Conservation (phyloP, 2,797 vertebrate species). For the Clarias pachynema region DNA sequence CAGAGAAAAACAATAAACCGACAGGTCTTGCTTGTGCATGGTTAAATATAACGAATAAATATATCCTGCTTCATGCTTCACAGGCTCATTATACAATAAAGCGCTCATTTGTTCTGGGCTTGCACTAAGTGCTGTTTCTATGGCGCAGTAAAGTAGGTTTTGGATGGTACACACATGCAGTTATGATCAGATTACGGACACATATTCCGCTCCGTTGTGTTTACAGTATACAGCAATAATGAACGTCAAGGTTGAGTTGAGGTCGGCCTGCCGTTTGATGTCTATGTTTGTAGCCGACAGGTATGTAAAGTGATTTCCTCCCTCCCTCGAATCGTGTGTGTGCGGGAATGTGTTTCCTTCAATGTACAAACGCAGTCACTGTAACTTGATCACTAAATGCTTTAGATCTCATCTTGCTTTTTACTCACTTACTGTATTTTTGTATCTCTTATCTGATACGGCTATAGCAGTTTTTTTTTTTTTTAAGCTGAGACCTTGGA, state of each 20-base stretch:
- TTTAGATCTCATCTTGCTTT: constrained; percentile 59
- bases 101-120: neutral
- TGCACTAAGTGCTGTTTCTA: neutral
- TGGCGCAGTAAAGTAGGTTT: neutral
- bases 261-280: constrained; percentile 54
- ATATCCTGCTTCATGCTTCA: constrained; percentile 11
- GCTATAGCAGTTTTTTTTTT: constrained; percentile 61
- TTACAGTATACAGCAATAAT: constrained; percentile 41
- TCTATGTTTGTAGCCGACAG: constrained; percentile 58
- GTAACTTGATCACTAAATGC: constrained; percentile 67
- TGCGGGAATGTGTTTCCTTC: constrained; percentile 18
- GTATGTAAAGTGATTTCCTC: constrained; percentile 67
- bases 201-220: constrained; percentile 26
- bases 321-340: constrained; percentile 37
- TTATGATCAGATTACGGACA: constrained; percentile 27
- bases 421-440: constrained; percentile 64
- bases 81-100: neutral
- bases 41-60: neutral
- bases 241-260: constrained; percentile 37
- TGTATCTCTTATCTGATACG: constrained; percentile 74
- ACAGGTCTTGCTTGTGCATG: neutral
- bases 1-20: neutral
- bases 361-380: constrained; percentile 62
- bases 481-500: neutral
- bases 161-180: constrained; percentile 14